Conservation (phyloP, 2,888 invertebrate genomes). For the Acrobasis repandana region DNA sequence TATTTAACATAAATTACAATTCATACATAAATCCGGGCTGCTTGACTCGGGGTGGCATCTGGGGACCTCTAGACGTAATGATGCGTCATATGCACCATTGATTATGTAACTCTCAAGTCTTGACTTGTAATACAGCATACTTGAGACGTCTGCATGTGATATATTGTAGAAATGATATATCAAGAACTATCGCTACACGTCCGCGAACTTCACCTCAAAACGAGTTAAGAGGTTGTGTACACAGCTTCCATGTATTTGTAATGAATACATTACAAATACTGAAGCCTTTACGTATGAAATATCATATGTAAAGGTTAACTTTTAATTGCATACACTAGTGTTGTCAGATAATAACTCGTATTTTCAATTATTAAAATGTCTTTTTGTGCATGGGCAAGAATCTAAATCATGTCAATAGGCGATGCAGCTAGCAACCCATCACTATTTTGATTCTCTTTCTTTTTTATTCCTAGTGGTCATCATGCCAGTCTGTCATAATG, state of each 20-base stretch:
- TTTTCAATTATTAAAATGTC: neutral
- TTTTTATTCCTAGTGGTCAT: no score
- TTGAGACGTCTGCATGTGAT: constrained; percentile 28
- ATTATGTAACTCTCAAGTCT: constrained; percentile 22
- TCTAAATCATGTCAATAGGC: no score
- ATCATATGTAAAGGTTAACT: constrained; percentile 14
- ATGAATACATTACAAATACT: no score
- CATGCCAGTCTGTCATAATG: no score
- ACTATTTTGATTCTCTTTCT: no score
- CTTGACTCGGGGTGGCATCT: constrained; percentile 12
- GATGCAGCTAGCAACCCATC: no score
- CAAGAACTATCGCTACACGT: constrained; percentile 33
- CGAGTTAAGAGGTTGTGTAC: constrained; percentile 2
- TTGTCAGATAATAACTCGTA: neutral
- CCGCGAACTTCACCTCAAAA: constrained; percentile 46
- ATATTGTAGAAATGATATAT: constrained; percentile 40
- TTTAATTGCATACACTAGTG: neutral
- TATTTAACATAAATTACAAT: constrained; percentile 16
- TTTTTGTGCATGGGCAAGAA: neutral
- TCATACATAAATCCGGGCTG: constrained; percentile 17
- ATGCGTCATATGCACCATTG: constrained; percentile 29
- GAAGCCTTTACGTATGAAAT: no score
- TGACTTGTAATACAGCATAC: constrained; percentile 22
- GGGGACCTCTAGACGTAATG: constrained; percentile 19
- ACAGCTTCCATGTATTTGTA: neutral